Conservation (phyloP, 2,888 invertebrate genomes). For the Ganaspis brasiliensis region DNA sequence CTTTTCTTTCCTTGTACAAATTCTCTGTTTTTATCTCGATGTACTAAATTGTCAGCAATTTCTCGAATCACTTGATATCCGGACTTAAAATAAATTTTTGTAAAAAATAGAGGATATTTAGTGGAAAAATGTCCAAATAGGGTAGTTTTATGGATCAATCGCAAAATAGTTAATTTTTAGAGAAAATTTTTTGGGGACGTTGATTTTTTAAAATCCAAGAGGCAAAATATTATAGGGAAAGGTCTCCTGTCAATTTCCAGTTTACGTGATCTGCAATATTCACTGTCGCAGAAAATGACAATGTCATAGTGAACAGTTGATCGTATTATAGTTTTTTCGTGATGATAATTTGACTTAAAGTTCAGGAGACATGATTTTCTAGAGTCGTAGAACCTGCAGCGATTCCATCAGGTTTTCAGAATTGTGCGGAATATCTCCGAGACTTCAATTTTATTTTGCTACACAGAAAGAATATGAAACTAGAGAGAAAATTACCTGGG, state of each 20-base stretch:
- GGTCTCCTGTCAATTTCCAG: slow-evolving; percentile 9
- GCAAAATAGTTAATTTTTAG: no score
- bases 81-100: no score
- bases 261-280: slow-evolving; percentile 71
- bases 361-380: neutral
- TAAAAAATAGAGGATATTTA: no score
- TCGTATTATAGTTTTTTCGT: slow-evolving; percentile 58
- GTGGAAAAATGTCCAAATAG: no score
- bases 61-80: no score
- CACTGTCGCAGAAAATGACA: slow-evolving; percentile 65
- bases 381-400: neutral
- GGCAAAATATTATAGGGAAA: no score
- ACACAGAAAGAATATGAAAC: slow-evolving; percentile 29
- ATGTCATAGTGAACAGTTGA: slow-evolving; percentile 68
- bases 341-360: neutral
- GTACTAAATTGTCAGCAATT: no score
- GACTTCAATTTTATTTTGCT: neutral
- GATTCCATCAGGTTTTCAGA: slow-evolving; percentile 44
- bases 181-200: no score
- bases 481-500: slow-evolving; percentile 12
- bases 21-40: no score
- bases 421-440: neutral
- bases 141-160: no score
- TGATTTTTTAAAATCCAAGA: no score
- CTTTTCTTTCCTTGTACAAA: no score